Evolutionary conservation across 2,797 vertebrate genomes (phyloP).

Genomic region (Amphiprion clarkii): DNA sequence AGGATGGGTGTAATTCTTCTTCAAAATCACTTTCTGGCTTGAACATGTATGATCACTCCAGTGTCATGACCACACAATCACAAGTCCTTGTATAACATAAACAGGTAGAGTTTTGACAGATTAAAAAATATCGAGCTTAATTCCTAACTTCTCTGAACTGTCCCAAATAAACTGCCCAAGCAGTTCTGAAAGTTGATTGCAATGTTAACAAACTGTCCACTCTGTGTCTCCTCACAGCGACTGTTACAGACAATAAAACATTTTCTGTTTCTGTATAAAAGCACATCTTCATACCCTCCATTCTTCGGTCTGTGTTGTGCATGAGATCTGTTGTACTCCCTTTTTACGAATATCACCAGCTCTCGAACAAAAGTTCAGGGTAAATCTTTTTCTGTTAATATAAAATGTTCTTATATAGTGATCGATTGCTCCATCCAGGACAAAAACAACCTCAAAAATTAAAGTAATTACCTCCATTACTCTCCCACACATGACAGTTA

Average conservation of each 20-base stretch:
- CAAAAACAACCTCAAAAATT: constrained; percentile 29
- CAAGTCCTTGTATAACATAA: no score
- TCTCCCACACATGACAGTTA: constrained; percentile 35
- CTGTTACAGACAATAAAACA: neutral
- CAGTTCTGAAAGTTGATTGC: neutral
- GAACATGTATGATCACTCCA: no score
- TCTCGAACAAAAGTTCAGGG: neutral
- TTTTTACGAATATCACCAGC: neutral
- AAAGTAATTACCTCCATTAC: constrained; percentile 39
- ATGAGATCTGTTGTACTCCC: neutral
- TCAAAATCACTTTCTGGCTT: no score
- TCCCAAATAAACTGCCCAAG: neutral
- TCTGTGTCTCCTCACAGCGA: no score
- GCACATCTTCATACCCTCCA: neutral
- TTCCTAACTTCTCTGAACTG: constrained; percentile 19
- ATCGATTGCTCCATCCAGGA: constrained; percentile 17
- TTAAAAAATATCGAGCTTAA: neutral
- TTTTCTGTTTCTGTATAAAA: neutral
- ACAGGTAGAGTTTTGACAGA: no score
- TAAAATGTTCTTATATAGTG: constrained; percentile 1
- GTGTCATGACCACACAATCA: no score
- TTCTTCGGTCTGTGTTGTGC: neutral
- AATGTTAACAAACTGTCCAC: no score
- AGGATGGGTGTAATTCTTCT: no score
- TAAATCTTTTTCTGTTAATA: constrained; percentile 17